These are phyloP conservation scores for Cacatua alba DNA, from an alignment of 2,113 vertebrate species.

Conservation along the genomic window DNA sequence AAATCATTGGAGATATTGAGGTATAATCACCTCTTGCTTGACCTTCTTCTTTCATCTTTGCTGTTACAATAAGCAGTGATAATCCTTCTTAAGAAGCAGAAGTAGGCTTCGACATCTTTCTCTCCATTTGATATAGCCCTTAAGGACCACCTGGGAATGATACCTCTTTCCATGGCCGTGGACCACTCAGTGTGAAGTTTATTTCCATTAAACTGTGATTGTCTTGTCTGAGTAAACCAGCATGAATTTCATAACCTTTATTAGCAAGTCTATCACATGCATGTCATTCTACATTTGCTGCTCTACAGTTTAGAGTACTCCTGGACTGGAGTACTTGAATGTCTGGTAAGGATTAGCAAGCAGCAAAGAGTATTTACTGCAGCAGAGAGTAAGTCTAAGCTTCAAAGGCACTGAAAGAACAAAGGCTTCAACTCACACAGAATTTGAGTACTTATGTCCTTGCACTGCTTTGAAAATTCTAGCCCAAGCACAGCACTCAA, in stretches of 20 bases:
- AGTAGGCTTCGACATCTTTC: not conserved
- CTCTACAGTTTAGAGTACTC: not conserved
- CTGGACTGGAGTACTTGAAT: not conserved
- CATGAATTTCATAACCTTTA: not conserved
- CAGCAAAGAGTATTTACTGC: not conserved
- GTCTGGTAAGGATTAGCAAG: not conserved
- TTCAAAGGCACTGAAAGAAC: not conserved
- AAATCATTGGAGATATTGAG: not conserved
- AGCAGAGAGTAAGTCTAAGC: not conserved
- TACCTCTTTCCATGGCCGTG: not conserved
- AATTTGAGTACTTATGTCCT: not conserved
- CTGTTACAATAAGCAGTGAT: not conserved
- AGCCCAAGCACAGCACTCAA: not conserved
- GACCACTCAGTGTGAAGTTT: not conserved
- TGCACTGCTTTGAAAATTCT: not conserved
- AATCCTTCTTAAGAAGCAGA: not conserved
- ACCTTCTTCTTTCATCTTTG: not conserved
- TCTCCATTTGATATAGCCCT: not conserved
- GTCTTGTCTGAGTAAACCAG: not conserved
- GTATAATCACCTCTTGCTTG: not conserved
- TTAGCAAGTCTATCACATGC: accelerated
- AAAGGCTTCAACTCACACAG: not conserved
- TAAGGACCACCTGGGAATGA: not conserved
- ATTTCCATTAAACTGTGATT: not conserved
- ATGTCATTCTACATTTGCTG: not conserved